Evolutionary conservation across 2,113 vertebrate species (phyloP), one percentile per base, ranked within the genome.

Genomic region (Menura novaehollandiae): DNA sequence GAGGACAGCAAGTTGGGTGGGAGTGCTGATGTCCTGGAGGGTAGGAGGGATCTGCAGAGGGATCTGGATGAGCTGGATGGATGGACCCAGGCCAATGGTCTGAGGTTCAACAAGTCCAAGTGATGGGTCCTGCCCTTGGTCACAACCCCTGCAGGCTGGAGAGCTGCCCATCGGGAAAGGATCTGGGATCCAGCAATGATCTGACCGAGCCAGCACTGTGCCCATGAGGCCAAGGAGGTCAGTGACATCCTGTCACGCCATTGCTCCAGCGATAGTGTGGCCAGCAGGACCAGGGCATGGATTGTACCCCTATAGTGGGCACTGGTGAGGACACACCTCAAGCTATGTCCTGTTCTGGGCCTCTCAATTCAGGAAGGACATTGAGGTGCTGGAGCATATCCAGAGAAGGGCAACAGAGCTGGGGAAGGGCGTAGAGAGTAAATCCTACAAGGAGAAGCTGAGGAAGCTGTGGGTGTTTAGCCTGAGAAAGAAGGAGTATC

Each of bases 361-460:
- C 52, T n/a, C 39, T 59, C 33, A 11, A 0, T 11, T 26, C 37
- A 52, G 27, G 28, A 67, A n/a, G 27, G 20, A 18, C 23, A 22
- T 1, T n/a, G 46, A 52, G 39, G 33, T 24, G 62, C 46, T 68
- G 46, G 39, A 30, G 46, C 9, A 9, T 14, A 28, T 21, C 23
- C 53, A 67, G 20, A 37, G 69, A 39, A 52, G 6, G 13, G 15
- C 56, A 53, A 15, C 10, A 44, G 46, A 39, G 35, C 23, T 46
- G 23, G 15, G 46, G 27, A 35, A 41, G n/a, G 44, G 20, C 30
- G 24, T 15, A 18, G n/a, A 67, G 37, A 66, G 4, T 44, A 49
- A 51, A 18, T 24, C 23, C 19, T 24, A 4, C 15, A n/a, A n/a
- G 63, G 30, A 63, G 11, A 0, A 1, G 10, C 63, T 49, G 32